Conservation (phyloP, 2,113 vertebrate genomes). For the Myodes glareolus region DNA sequence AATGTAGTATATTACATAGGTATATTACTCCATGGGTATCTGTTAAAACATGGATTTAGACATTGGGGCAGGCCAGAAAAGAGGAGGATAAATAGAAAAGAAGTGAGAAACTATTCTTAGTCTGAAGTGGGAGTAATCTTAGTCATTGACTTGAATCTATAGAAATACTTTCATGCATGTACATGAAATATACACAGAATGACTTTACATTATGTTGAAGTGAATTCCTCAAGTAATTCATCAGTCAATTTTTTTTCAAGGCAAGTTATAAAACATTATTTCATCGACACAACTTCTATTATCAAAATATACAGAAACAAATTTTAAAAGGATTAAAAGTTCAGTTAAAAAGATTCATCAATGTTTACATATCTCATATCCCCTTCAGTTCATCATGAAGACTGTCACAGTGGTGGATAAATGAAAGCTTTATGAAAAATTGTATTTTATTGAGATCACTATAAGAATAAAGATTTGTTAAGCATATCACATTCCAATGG, state of each 20-base stretch:
- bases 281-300: not conserved
- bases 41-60: not conserved
- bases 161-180: not conserved
- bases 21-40: not conserved
- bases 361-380: not conserved
- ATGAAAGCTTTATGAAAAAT: not conserved
- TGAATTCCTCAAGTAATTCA: not conserved
- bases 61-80: not conserved
- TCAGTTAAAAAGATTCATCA: not conserved
- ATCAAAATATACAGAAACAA: not conserved
- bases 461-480: not conserved
- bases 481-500: not conserved
- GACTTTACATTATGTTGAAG: not conserved
- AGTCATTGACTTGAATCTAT: not conserved
- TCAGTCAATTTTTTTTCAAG: not conserved
- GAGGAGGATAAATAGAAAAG: not conserved
- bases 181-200: not conserved
- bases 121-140: not conserved
- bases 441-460: not conserved
- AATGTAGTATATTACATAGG: not conserved
- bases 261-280: not conserved
- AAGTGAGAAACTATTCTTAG: no score
- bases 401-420: not conserved
- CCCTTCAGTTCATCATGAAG: not conserved
- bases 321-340: not conserved